These are phyloP conservation scores for Eupelmus urozonus DNA, from an alignment of 2,888 invertebrate species.

Conservation along the genomic window DNA sequence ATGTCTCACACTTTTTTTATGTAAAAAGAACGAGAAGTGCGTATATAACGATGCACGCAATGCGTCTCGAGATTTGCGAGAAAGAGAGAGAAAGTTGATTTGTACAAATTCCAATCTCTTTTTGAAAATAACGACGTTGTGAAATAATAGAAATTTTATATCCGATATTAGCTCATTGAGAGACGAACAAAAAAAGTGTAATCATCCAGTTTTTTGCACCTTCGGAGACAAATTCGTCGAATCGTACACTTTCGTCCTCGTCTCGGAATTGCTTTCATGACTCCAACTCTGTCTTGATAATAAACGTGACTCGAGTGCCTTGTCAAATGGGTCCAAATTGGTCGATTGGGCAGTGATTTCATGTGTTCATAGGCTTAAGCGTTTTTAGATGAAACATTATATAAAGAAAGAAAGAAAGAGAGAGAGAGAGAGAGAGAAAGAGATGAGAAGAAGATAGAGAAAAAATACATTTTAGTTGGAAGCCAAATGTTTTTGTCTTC, in stretches of 20 bases:
- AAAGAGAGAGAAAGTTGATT: not conserved
- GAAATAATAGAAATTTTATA: constrained; percentile 17
- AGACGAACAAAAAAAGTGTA: constrained; percentile 15
- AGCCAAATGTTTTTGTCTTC: constrained; percentile 5
- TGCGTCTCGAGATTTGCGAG: constrained; percentile 43
- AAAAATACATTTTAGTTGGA: not conserved
- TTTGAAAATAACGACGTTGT: not conserved
- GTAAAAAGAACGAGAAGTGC: not conserved
- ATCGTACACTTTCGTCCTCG: constrained; percentile 38
- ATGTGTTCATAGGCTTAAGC: constrained; percentile 78
- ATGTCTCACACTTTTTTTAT: constrained; percentile 42
- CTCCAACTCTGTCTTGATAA: constrained; percentile 61
- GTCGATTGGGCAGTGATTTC: constrained; percentile 77
- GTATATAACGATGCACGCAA: constrained; percentile 17
- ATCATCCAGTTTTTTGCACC: not conserved
- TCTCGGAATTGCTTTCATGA: constrained; percentile 39
- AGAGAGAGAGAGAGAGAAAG: constrained; percentile 33
- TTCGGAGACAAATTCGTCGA: not conserved
- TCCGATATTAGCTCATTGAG: constrained; percentile 16
- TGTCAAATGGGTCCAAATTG: constrained; percentile 75
- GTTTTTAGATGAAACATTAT: constrained; percentile 65
- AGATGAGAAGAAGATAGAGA: not conserved
- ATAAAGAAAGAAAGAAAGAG: constrained; percentile 55
- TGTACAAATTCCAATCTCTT: not conserved
- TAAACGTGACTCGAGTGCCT: constrained; percentile 69